Conservation (phyloP, 1,140 invertebrate species). For the Cryptotermes secundus region DNA sequence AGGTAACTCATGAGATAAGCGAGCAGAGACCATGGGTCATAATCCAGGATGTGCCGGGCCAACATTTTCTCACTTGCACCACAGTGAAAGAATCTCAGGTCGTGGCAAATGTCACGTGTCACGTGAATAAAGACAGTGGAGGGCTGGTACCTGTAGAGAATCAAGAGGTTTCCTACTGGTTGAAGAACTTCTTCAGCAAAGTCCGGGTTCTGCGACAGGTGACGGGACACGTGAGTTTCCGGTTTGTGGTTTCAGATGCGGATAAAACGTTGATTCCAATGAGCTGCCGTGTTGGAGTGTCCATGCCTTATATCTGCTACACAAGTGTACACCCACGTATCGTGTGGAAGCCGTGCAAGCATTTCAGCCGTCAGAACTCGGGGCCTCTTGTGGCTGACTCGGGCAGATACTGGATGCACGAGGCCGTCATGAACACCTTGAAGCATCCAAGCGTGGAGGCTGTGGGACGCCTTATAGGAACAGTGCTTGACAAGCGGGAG, state of each 20-base stretch:
- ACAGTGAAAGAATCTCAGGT: slow-evolving; percentile 72
- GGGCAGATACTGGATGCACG: slow-evolving; percentile 54
- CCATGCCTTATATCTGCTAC: slow-evolving; percentile 74
- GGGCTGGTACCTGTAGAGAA: slow-evolving; percentile 64
- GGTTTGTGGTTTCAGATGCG: slow-evolving; percentile 58
- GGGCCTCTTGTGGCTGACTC: slow-evolving; percentile 50
- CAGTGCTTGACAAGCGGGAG: slow-evolving; percentile 69
- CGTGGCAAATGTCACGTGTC: slow-evolving; percentile 75
- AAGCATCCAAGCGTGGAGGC: slow-evolving; percentile 51
- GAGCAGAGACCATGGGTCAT: slow-evolving; percentile 74
- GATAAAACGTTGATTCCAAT: slow-evolving; percentile 56
- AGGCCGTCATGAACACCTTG: slow-evolving; percentile 52
- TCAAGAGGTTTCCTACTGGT: slow-evolving; percentile 67
- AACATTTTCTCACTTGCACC: slow-evolving; percentile 75
- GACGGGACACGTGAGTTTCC: slow-evolving; percentile 74
- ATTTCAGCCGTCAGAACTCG: slow-evolving; percentile 58
- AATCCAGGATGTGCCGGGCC: slow-evolving; percentile 68
- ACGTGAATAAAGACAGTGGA: slow-evolving; percentile 62
- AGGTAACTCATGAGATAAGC: slow-evolving; percentile 59
- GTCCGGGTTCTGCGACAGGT: slow-evolving; percentile 60
- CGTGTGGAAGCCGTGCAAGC: slow-evolving; percentile 61
- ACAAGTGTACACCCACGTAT: slow-evolving; percentile 63
- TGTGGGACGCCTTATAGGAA: slow-evolving; percentile 60
- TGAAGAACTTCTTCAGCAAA: slow-evolving; percentile 66
- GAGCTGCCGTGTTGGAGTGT: slow-evolving; percentile 71